These are phyloP conservation scores for Oxytorus armatus DNA, from an alignment of 2,888 invertebrate species.

Conservation along the genomic window DNA sequence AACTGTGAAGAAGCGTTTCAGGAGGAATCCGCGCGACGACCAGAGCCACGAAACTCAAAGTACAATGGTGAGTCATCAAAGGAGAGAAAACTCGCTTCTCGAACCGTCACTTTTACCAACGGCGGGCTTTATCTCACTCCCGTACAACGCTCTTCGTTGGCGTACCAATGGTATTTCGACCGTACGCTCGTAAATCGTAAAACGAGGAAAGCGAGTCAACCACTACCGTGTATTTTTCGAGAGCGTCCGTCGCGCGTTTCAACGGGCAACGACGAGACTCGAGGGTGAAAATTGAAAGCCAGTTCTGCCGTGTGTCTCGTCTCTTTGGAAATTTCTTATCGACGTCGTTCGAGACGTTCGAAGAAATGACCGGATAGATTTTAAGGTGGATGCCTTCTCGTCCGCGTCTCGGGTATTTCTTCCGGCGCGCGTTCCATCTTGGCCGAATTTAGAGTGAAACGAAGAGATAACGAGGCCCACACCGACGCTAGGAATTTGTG, in stretches of 20 bases:
- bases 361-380: slow-evolving; percentile 62
- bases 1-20: too few relatives aligned
- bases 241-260: too few relatives aligned
- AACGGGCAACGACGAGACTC: too few relatives aligned
- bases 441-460: slow-evolving; percentile 79
- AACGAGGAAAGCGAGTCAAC: too few relatives aligned
- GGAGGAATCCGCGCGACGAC: too few relatives aligned
- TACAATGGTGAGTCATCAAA: slow-evolving; percentile 41
- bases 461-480: slow-evolving; percentile 51
- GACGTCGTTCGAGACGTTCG: neutral
- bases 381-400: slow-evolving; percentile 69
- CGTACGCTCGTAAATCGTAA: too few relatives aligned
- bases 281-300: neutral
- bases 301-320: too few relatives aligned
- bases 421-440: slow-evolving; percentile 72
- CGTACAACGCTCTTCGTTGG: too few relatives aligned
- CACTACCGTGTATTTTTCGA: too few relatives aligned
- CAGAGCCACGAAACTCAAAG: slow-evolving; percentile 23
- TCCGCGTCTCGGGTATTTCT: neutral
- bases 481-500: slow-evolving; percentile 77
- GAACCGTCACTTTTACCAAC: slow-evolving; percentile 54
- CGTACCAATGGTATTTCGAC: too few relatives aligned
- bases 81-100: slow-evolving; percentile 9
- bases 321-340: too few relatives aligned
- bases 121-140: slow-evolving; percentile 57